Conservation (phyloP, 2,888 invertebrate species). For the Creontiades dilutus region DNA sequence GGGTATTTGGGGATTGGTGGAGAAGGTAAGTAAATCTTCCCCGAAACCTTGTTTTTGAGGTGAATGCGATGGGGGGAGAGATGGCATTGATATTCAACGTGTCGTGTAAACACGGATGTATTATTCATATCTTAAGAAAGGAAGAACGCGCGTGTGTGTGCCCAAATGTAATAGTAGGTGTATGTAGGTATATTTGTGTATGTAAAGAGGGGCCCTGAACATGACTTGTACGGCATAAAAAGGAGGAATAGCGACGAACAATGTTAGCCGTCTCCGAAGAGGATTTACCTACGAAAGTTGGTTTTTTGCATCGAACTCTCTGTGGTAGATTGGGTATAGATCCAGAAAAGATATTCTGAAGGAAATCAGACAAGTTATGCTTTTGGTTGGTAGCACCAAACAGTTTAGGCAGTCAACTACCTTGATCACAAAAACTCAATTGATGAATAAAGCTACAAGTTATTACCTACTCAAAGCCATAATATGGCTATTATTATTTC, state of each 20-base stretch:
- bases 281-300: background rate
- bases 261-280: background rate
- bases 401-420: no score
- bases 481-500: no score
- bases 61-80: background rate
- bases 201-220: constrained; percentile 3
- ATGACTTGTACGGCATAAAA: constrained; percentile 1
- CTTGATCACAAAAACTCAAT: no score
- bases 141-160: background rate
- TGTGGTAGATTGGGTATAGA: no score
- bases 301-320: no score
- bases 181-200: constrained; percentile 3
- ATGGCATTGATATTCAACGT: constrained; percentile 59
- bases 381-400: no score
- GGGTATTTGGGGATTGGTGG: background rate
- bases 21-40: constrained; percentile 29
- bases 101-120: constrained; percentile 60
- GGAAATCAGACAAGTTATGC: no score
- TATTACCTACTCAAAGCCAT: no score
- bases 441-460: no score
- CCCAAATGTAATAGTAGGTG: background rate
- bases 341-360: no score
- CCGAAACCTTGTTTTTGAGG: constrained; percentile 44
- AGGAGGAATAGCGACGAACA: background rate
- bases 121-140: constrained; percentile 43